These are phyloP conservation scores for Pherbina coryleti DNA, from an alignment of 2,888 invertebrate species.

Conservation along the genomic window DNA sequence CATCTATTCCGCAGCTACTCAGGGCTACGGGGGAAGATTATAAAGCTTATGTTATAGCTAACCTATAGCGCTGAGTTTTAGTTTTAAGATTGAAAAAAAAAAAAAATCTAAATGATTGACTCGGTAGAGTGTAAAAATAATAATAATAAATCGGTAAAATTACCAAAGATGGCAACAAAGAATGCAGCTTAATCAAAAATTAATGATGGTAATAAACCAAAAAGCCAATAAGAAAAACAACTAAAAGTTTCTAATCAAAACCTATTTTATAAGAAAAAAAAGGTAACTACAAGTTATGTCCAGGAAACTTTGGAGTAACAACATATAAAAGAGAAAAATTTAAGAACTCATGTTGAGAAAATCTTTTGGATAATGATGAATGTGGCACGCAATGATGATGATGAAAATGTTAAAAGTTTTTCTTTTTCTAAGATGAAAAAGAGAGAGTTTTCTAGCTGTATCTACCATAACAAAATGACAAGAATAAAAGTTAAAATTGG, in stretches of 20 bases:
- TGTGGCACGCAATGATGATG: conserved; percentile 21
- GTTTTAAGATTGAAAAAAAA: no score
- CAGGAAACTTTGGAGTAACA: neutral
- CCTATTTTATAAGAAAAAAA: neutral
- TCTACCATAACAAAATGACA: neutral
- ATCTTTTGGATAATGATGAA: neutral
- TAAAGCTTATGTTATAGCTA: no score
- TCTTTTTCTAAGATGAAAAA: neutral
- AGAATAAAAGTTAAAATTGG: no score
- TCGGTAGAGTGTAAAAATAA: neutral
- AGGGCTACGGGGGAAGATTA: no score
- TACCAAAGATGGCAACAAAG: neutral
- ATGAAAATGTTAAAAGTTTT: conserved; percentile 1
- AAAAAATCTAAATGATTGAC: neutral
- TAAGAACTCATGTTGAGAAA: conserved; percentile 6
- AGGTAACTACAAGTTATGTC: neutral
- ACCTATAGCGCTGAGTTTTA: no score
- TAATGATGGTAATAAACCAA: neutral
- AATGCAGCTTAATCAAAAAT: neutral
- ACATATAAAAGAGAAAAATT: neutral
- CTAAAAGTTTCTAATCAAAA: neutral
- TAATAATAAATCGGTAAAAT: conserved; percentile 6
- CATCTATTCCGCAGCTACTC: no score
- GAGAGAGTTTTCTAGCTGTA: conserved; percentile 15
- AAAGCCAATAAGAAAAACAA: neutral